A percentile compares a stretch with the other conserved stretches of the same genome.
Evolutionary conservation across 2,113 vertebrate genomes (phyloP).

Genomic region (Stegastes partitus): DNA sequence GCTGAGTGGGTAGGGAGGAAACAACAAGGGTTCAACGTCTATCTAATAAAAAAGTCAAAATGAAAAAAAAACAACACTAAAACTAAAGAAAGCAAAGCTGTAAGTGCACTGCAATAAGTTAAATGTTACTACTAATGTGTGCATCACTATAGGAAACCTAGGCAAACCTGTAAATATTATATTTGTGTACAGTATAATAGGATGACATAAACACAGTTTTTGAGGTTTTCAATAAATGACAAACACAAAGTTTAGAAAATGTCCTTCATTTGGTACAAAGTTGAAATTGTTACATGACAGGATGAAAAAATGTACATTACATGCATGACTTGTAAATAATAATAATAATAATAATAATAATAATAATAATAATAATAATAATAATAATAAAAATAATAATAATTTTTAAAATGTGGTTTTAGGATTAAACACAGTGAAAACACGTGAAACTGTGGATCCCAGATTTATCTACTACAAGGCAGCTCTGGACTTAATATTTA

Average conservation of each 20-base stretch:
- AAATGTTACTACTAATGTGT: too few species aligned
- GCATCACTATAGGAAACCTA: background rate
- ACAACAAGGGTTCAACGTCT: too few species aligned
- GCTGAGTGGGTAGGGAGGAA: too few species aligned
- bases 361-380: background rate
- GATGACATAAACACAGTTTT: background rate
- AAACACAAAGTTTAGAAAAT: conserved; percentile 24
- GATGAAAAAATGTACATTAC: background rate
- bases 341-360: background rate
- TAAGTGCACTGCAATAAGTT: background rate
- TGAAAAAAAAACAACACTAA: too few species aligned
- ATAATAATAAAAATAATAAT: background rate
- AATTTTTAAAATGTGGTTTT: background rate
- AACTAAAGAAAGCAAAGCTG: background rate
- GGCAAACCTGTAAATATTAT: background rate
- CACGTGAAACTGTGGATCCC: conserved; percentile 28
- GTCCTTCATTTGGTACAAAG: conserved; percentile 33
- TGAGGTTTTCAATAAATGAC: conserved; percentile 31
- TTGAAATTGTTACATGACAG: conserved; percentile 10
- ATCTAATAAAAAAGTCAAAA: too few species aligned
- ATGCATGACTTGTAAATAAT: background rate
- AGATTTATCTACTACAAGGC: conserved; percentile 22
- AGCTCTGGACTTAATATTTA: conserved; percentile 25
- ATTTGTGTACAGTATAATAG: too few species aligned
- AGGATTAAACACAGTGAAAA: conserved; percentile 8